Evolutionary conservation across 2,888 invertebrate species (phyloP).

Genomic region (Xylophagus ater): DNA sequence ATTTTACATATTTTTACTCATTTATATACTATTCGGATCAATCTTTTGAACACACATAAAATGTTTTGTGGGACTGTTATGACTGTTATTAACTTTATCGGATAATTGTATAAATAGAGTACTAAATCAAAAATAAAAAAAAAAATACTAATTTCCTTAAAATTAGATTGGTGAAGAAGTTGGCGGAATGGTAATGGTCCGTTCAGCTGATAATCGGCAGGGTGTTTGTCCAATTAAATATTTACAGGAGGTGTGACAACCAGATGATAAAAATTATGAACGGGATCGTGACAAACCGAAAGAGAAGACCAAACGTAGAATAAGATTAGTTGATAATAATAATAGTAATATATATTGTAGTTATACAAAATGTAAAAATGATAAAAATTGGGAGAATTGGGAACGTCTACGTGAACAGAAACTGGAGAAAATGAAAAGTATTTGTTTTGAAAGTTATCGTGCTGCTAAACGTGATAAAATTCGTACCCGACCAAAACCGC

Average conservation of each 20-base stretch:
- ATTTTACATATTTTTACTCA: too few relatives aligned
- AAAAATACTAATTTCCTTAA: neutral
- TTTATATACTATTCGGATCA: too few relatives aligned
- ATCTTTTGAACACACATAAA: too few relatives aligned
- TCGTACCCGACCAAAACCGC: conserved; percentile 31
- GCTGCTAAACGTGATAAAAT: conserved; percentile 36
- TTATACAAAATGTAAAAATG: conserved; percentile 31
- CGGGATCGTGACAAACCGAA: conserved; percentile 32
- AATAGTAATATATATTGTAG: too few relatives aligned
- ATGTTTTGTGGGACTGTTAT: too few relatives aligned
- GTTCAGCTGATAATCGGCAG: conserved; percentile 85
- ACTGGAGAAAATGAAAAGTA: conserved; percentile 38
- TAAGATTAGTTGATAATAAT: conserved; percentile 33
- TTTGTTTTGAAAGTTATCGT: conserved; percentile 38
- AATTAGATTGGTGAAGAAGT: conserved; percentile 75
- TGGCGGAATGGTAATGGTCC: conserved; percentile 87
- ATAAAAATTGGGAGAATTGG: conserved; percentile 40
- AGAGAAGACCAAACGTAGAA: conserved; percentile 38
- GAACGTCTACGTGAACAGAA: conserved; percentile 38
- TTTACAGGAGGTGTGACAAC: conserved; percentile 88
- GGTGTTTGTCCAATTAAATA: conserved; percentile 90
- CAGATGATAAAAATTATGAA: conserved; percentile 36
- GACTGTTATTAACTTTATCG: too few relatives aligned
- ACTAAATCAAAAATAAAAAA: too few relatives aligned
- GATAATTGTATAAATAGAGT: too few relatives aligned